A percentile compares a stretch with the other conserved stretches of the same genome.
Evolutionary conservation across 92 coral and sea anemone genomes (phyloP).

Genomic region (Chrysogorgia sp.): DNA sequence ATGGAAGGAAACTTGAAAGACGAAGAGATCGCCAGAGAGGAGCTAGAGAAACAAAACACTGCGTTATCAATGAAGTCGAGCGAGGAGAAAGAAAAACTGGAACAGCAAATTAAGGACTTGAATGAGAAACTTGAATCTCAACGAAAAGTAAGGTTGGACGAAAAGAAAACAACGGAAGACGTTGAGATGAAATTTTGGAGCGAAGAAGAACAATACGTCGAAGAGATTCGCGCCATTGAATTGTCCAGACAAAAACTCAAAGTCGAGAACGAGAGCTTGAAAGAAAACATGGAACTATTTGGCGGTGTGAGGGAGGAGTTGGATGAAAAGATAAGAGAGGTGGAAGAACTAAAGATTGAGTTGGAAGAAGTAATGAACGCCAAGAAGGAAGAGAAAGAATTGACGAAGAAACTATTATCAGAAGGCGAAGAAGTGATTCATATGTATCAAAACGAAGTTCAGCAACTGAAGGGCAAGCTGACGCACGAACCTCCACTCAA

Average conservation of each 20-base stretch:
- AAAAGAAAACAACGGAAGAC: constrained; percentile 16
- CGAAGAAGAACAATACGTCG: constrained; percentile 37
- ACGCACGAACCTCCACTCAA: constrained; percentile 34
- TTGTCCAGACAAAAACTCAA: constrained; percentile 25
- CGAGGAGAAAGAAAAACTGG: constrained; percentile 38
- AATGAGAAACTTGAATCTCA: constrained; percentile 37
- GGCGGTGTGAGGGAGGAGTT: constrained; percentile 17
- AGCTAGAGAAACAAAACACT: constrained; percentile 29
- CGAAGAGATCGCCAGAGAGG: constrained; percentile 32
- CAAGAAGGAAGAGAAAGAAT: constrained; percentile 37
- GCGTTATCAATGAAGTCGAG: constrained; percentile 21
- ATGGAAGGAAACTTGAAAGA: constrained; percentile 50
- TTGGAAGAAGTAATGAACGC: constrained; percentile 34
- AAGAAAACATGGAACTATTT: constrained; percentile 64
- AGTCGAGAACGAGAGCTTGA: constrained; percentile 56
- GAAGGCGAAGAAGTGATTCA: constrained; percentile 57
- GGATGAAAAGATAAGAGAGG: constrained; percentile 18
- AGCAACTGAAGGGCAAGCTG: constrained; percentile 47
- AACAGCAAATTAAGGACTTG: constrained; percentile 39
- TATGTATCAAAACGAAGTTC: constrained; percentile 57
- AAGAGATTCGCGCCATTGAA: constrained; percentile 37
- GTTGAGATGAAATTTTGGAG: constrained; percentile 31
- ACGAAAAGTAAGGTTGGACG: constrained; percentile 8
- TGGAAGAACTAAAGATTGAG: constrained; percentile 28
- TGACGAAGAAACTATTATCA: constrained; percentile 29